These are phyloP conservation scores for Zalophus californianus DNA, from an alignment of 2,797 vertebrate species.

Conservation along the genomic window DNA sequence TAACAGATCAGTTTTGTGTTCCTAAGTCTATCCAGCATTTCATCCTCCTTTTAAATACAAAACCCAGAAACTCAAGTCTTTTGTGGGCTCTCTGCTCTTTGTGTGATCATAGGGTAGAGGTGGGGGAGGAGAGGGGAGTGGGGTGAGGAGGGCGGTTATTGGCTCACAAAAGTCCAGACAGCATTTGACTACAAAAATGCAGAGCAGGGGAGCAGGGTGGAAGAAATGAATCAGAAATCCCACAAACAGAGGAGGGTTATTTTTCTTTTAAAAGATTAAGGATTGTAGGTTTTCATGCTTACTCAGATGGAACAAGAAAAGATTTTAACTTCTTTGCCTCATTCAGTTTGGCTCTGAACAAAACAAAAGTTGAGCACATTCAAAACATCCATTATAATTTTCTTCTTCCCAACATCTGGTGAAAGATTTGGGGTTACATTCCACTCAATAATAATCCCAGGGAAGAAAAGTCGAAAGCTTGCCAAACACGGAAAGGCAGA, in stretches of 20 bases:
- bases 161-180: constrained; percentile 30
- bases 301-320: constrained; percentile 75
- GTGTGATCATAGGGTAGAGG: constrained; percentile 48
- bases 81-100: constrained; percentile 44
- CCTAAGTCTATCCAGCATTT: constrained; percentile 43
- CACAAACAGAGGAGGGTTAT: constrained; percentile 62
- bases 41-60: constrained; percentile 41
- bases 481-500: constrained; percentile 37
- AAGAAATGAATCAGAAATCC: constrained; percentile 73
- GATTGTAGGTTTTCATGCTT: constrained; percentile 66
- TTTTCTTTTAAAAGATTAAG: constrained; percentile 75
- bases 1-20: constrained; percentile 54
- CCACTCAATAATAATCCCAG: neutral
- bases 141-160: constrained; percentile 41
- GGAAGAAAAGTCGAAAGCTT: neutral
- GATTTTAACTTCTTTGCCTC: constrained; percentile 71
- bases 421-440: constrained; percentile 55
- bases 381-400: constrained; percentile 61
- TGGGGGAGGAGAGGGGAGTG: neutral
- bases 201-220: constrained; percentile 40
- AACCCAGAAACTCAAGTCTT: constrained; percentile 68
- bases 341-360: constrained; percentile 60
- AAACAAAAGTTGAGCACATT: constrained; percentile 74
- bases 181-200: constrained; percentile 62
- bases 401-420: constrained; percentile 65